Base-by-base conservation (phyloP, 2,113 vertebrate species). In the Sceloporus undulatus region DNA sequence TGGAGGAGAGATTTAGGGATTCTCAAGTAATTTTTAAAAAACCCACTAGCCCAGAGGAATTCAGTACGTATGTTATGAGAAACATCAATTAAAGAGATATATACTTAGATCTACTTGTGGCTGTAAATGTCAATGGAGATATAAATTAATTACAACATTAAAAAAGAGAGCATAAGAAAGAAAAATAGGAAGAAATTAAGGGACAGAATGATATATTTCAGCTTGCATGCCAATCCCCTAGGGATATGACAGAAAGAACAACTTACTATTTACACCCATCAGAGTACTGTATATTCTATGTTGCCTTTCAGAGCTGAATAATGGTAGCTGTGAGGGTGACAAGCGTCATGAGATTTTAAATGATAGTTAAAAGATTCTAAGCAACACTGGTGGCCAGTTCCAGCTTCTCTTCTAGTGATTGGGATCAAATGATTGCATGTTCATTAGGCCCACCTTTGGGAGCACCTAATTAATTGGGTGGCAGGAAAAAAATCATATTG, bases 161-260 rank as follows among this genome's bases (percentile, higher is more conserved):
- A 89, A 87, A 81, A 68, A 42, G 70, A 87, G 38, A 42, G 82
- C 16, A 87, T 80, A 89, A 93, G 38, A 79, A 91, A 91, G 52
- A 86, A 68, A 79, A 84, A 81, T 52, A 52, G 65, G 56, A 87
- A 76, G 74, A 71, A 91, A 91, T 42, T 3, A 85, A 62, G 10
- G 11, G 1, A 40, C 7, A 40, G 27, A 87, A 18, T 85, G 40
- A 29, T 42, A 89, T 38, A 54, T 78, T 21, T 34, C 70, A 13
- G 0, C 38, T 25, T 86, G 29, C 68, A 62, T 88, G 91, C 76
- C n/a, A 86, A 8, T 62, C 88, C 65, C 84, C 76, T 52, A 19
- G 42, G 77, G 71, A 79, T 70, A 74, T 6, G 74, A n/a, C 76
- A n/a, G 87, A 85, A 91, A 9, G 56, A 79, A 74, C 14, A n/a